A percentile compares a stretch with the other conserved stretches of the same genome.
phyloP scores from a whole-genome alignment of 2,888 invertebrate species.

The Cyclophora punctaria region DNA sequence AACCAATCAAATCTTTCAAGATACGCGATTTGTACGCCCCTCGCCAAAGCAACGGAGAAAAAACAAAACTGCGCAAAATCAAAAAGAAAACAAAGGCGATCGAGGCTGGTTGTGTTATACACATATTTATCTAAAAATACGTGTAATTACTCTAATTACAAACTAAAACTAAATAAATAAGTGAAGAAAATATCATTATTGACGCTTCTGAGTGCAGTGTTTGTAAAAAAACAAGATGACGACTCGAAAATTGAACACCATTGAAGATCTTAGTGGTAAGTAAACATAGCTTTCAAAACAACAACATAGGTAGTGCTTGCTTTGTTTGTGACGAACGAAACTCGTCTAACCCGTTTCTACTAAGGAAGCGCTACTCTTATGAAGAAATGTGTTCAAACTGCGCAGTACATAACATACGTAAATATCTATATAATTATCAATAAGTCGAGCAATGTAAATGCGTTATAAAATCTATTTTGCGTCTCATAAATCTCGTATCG shows the following conservation, averaged over 20 bases:
- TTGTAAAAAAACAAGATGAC: constrained; percentile 44
- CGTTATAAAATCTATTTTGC: constrained; percentile 15
- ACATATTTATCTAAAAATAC: constrained; percentile 20
- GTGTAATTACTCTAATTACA: constrained; percentile 14
- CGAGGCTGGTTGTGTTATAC: constrained; percentile 21
- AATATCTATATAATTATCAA: neutral
- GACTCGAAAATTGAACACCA: constrained; percentile 62
- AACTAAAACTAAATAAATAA: constrained; percentile 1
- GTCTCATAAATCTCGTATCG: constrained; percentile 18
- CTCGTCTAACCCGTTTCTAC: constrained; percentile 30
- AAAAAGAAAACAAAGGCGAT: constrained; percentile 47
- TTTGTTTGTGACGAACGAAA: constrained; percentile 30
- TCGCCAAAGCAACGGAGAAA: constrained; percentile 26
- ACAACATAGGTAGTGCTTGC: constrained; percentile 26
- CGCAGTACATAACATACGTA: constrained; percentile 7
- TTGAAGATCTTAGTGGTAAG: constrained; percentile 70
- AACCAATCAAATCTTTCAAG: constrained; percentile 19
- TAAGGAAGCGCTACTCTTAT: constrained; percentile 10
- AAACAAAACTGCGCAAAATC: constrained; percentile 31
- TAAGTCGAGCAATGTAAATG: too few relatives aligned
- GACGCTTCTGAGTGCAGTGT: constrained; percentile 10
- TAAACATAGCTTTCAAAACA: constrained; percentile 44
- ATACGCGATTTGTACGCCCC: constrained; percentile 27
- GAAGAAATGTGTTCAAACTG: constrained; percentile 5
- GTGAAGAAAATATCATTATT: constrained; percentile 6